phyloP scores from a whole-genome alignment of 1,140 invertebrate species.

The Epicauta chinensis region DNA sequence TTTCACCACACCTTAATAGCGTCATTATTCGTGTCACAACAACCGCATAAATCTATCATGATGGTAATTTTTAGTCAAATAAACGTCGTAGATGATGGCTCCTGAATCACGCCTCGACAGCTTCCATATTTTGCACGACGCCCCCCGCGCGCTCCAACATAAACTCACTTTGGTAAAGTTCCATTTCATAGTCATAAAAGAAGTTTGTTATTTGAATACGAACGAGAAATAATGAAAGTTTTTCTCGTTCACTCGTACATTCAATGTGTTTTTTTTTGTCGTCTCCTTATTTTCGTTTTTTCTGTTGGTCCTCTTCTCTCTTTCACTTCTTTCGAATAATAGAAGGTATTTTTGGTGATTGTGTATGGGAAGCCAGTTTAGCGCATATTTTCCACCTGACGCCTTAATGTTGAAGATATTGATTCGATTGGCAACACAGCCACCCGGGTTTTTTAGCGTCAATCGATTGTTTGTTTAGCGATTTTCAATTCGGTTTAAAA shows the following conservation, averaged over 20 bases:
- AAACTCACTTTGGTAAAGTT: constrained; percentile 20
- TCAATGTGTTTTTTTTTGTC: too few species aligned
- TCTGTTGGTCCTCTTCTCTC: too few species aligned
- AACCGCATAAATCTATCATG: constrained; percentile 17
- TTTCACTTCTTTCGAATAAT: constrained; percentile 9
- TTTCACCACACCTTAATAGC: constrained; percentile 10
- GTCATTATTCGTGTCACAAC: constrained; percentile 19
- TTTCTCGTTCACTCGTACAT: neutral
- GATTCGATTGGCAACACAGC: constrained; percentile 16
- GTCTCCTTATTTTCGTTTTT: too few species aligned
- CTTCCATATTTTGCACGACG: constrained; percentile 23
- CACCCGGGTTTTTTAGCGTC: neutral
- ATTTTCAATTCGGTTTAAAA: too few species aligned
- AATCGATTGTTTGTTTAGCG: neutral
- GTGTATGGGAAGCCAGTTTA: constrained; percentile 29
- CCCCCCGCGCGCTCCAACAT: constrained; percentile 4
- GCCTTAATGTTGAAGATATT: constrained; percentile 19
- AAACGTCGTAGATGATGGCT: constrained; percentile 22
- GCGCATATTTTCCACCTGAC: constrained; percentile 32
- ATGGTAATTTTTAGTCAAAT: constrained; percentile 20
- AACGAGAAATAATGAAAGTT: constrained; percentile 37
- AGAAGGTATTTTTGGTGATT: constrained; percentile 26
- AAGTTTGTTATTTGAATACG: constrained; percentile 37
- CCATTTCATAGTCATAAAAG: constrained; percentile 30
- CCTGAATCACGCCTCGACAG: constrained; percentile 19